These are phyloP conservation scores for Oncopeltus fasciatus DNA, from an alignment of 1,140 invertebrate genomes.

Conservation along the genomic window DNA sequence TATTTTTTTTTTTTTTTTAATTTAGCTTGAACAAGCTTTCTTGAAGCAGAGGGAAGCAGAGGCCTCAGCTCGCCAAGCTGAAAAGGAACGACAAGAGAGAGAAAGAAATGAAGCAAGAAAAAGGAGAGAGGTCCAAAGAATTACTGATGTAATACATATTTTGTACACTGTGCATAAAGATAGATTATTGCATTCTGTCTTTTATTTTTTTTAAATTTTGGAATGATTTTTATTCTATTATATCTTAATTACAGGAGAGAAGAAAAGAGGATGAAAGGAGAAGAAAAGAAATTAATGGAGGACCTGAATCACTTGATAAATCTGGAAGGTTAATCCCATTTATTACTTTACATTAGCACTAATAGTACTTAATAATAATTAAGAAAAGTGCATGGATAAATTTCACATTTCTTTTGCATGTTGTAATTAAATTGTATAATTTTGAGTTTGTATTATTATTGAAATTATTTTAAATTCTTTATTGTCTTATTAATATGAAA, in stretches of 20 bases:
- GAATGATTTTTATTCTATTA: conserved; percentile 4
- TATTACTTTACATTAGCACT: too few relatives aligned
- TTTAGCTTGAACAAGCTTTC: conserved; percentile 62
- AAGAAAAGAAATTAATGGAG: conserved; percentile 36
- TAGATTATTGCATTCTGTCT: not conserved
- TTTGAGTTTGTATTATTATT: too few relatives aligned
- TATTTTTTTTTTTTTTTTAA: too few relatives aligned
- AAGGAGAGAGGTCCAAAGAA: conserved; percentile 68
- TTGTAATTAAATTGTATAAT: too few relatives aligned
- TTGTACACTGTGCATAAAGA: not conserved
- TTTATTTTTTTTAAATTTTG: not conserved
- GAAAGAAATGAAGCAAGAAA: conserved; percentile 65
- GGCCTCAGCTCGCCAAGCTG: conserved; percentile 50
- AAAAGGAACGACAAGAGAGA: conserved; percentile 58
- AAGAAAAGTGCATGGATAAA: too few relatives aligned
- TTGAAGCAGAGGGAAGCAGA: conserved; percentile 57
- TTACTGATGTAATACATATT: conserved; percentile 57
- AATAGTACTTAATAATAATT: too few relatives aligned
- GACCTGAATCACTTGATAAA: conserved; percentile 26
- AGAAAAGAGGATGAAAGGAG: conserved; percentile 53
- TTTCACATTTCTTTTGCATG: too few relatives aligned
- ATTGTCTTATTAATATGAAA: too few relatives aligned
- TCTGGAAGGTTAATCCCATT: conserved; percentile 7
- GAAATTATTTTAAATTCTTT: too few relatives aligned
- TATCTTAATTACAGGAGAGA: conserved; percentile 37